phyloP scores from a whole-genome alignment of 2,888 invertebrate species.

The Cephus rjabovi region DNA sequence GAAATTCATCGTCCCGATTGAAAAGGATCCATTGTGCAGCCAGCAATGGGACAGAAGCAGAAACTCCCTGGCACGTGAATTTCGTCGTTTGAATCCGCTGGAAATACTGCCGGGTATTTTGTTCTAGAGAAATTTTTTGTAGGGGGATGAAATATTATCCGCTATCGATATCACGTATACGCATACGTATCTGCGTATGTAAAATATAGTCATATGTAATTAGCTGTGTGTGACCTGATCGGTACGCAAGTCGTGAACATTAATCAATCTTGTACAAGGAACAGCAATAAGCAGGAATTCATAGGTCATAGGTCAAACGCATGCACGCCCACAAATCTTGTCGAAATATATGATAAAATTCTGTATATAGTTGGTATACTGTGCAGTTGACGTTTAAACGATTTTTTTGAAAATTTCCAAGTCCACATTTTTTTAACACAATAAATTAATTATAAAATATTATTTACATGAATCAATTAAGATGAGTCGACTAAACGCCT shows the following conservation, averaged over 20 bases:
- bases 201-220: not conserved
- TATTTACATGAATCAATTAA: not conserved
- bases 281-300: not conserved
- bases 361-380: too few relatives aligned
- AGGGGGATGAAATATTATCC: not conserved
- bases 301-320: not conserved
- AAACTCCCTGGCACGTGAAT: not conserved
- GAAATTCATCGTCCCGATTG: not conserved
- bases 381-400: not conserved
- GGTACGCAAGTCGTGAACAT: constrained; percentile 46
- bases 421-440: not conserved
- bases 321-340: too few relatives aligned
- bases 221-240: not conserved
- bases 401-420: not conserved
- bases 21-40: not conserved
- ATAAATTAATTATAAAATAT: too few relatives aligned
- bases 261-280: constrained; percentile 40
- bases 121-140: not conserved
- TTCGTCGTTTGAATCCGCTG: not conserved
- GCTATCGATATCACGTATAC: not conserved
- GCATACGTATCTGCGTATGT: not conserved
- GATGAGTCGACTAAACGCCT: not conserved
- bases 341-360: too few relatives aligned
- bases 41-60: not conserved
- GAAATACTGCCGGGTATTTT: not conserved